These are phyloP conservation scores for Oligia fasciuncula DNA, from an alignment of 2,888 invertebrate genomes.

Conservation along the genomic window DNA sequence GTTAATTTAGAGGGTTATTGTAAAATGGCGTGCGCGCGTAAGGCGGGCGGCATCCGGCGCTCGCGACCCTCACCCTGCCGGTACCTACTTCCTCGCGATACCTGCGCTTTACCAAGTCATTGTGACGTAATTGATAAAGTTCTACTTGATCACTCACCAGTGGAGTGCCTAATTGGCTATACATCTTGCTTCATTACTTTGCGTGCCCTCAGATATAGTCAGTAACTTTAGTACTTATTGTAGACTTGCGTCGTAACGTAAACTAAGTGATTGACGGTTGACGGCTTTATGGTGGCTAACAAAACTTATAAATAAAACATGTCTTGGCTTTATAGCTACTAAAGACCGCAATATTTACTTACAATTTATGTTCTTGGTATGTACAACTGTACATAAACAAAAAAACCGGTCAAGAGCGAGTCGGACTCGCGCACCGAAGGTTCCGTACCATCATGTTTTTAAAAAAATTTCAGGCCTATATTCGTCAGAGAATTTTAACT, in stretches of 20 bases:
- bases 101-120: constrained; percentile 59
- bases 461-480: no score
- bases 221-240: constrained; percentile 28
- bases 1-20: constrained; percentile 75
- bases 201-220: constrained; percentile 36
- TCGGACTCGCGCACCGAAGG: no score
- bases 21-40: constrained; percentile 80
- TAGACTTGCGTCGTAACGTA: constrained; percentile 55
- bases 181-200: constrained; percentile 59
- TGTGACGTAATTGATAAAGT: constrained; percentile 66
- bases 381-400: neutral
- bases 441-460: no score
- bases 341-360: constrained; percentile 25
- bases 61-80: constrained; percentile 73
- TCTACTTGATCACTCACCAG: constrained; percentile 64
- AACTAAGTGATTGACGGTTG: constrained; percentile 64
- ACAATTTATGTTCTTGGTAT: constrained; percentile 18
- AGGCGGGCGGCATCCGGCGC: constrained; percentile 75
- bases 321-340: constrained; percentile 36
- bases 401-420: neutral
- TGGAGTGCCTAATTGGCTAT: constrained; percentile 55
- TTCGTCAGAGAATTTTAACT: no score
- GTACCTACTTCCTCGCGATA: constrained; percentile 37
- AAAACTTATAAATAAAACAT: constrained; percentile 46
- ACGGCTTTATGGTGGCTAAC: constrained; percentile 39